Percentiles rank a stretch among this genome's conserved stretches.
phyloP scores from a whole-genome alignment of 2,113 vertebrate genomes.

The Petaurus breviceps region DNA sequence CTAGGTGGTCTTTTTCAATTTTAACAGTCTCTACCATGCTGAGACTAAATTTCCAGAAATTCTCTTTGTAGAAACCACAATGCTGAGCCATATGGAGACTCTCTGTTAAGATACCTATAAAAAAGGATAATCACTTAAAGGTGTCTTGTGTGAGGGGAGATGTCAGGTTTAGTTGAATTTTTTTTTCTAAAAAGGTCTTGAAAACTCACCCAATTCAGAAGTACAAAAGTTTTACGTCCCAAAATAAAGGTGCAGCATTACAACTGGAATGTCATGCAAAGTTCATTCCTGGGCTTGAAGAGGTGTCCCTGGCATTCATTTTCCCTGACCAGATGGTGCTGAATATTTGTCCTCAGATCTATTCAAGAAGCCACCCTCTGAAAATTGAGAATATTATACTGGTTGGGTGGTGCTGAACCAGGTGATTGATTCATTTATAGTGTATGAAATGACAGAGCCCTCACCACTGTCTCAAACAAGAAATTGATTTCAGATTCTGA shows the following conservation, averaged over 20 bases:
- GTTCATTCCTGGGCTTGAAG: slow-evolving; percentile 45
- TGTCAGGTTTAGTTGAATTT: neutral
- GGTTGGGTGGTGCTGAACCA: slow-evolving; percentile 20
- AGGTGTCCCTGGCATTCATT: slow-evolving; percentile 10
- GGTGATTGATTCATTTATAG: slow-evolving; percentile 46
- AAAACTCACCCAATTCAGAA: slow-evolving; percentile 57
- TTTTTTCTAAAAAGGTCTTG: neutral
- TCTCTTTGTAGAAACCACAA: neutral
- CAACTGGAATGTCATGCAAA: neutral
- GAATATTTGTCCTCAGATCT: slow-evolving; percentile 45
- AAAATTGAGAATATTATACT: neutral
- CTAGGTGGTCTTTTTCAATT: slow-evolving; percentile 54
- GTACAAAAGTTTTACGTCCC: slow-evolving; percentile 28
- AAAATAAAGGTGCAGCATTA: slow-evolving; percentile 24
- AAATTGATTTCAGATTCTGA: slow-evolving; percentile 59
- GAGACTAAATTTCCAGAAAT: neutral
- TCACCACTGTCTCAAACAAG: slow-evolving; percentile 54
- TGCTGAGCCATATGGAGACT: neutral
- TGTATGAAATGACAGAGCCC: slow-evolving; percentile 9
- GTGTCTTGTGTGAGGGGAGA: slow-evolving; percentile 40
- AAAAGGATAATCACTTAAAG: slow-evolving; percentile 19
- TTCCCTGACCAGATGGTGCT: slow-evolving; percentile 14
- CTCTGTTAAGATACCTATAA: slow-evolving; percentile 7
- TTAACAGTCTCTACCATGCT: neutral
- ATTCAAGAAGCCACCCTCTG: slow-evolving; percentile 13